Conservation (phyloP, 2,113 vertebrate genomes). For the Seriola quinqueradiata region DNA sequence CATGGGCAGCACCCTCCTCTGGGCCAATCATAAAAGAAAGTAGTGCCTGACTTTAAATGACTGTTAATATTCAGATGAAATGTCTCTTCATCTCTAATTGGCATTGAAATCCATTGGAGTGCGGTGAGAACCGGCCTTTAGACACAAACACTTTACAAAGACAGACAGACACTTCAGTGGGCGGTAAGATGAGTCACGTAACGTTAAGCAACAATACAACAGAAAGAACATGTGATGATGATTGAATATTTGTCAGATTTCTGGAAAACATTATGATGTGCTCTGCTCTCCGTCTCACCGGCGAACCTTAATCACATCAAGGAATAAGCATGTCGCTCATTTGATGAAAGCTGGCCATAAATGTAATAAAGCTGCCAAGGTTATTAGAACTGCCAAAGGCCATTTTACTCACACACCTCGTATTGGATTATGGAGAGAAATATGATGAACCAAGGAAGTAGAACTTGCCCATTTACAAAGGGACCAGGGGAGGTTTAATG, state of each 20-base stretch:
- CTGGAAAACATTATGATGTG: conserved; percentile 43
- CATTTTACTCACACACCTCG: conserved; percentile 75
- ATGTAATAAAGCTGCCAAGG: conserved; percentile 78
- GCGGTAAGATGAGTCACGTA: conserved; percentile 7
- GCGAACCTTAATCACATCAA: conserved; percentile 71
- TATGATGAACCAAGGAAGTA: conserved; percentile 70
- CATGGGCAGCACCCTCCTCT: conserved; percentile 25
- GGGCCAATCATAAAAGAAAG: conserved; percentile 48
- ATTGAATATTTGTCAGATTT: conserved; percentile 32
- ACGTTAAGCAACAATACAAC: not conserved
- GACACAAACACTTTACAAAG: conserved; percentile 4
- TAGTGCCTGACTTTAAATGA: conserved; percentile 28
- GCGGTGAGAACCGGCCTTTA: not conserved
- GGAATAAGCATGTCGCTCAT: conserved; percentile 68
- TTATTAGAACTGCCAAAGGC: conserved; percentile 81
- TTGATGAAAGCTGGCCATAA: conserved; percentile 77
- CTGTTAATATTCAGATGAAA: conserved; percentile 49
- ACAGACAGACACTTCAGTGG: not conserved
- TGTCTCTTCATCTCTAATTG: conserved; percentile 34
- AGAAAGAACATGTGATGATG: conserved; percentile 15
- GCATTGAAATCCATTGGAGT: conserved; percentile 3
- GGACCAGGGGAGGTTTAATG: conserved; percentile 68
- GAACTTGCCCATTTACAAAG: conserved; percentile 63
- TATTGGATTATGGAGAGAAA: conserved; percentile 76
- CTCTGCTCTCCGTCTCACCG: conserved; percentile 34